phyloP scores from a whole-genome alignment of 1,140 invertebrate genomes.

The Rhysida immarginata region DNA sequence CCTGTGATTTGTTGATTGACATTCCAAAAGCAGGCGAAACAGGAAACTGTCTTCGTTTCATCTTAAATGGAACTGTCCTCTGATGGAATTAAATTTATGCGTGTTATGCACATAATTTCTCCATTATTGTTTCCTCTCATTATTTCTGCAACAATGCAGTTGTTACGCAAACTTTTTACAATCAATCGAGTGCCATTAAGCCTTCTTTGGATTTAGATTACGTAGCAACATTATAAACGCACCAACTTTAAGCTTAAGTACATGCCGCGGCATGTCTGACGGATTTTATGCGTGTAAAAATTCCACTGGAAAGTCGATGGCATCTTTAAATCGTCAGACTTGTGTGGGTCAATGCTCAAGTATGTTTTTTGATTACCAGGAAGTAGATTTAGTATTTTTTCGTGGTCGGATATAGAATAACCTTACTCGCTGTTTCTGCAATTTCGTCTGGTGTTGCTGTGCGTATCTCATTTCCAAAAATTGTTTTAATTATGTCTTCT shows the following conservation, averaged over 20 bases:
- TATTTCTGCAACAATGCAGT: not conserved
- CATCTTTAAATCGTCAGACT: not conserved
- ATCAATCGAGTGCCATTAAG: not conserved
- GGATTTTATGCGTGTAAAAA: not conserved
- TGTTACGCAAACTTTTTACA: not conserved
- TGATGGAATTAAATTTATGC: not conserved
- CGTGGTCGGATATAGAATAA: not conserved
- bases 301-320: not conserved
- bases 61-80: not conserved
- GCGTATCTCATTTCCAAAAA: not conserved
- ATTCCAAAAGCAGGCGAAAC: not conserved
- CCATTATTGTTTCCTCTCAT: not conserved
- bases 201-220: not conserved
- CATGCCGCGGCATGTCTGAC: too few relatives aligned
- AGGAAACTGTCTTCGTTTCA: not conserved
- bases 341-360: too few relatives aligned
- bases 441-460: not conserved
- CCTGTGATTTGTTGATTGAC: not conserved
- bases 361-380: not conserved
- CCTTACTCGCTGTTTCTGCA: too few relatives aligned
- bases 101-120: not conserved
- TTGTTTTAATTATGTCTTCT: not conserved
- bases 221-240: not conserved
- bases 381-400: not conserved
- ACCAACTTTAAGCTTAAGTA: too few relatives aligned